Conservation (phyloP, 92 coral and sea anemone species). For the Palythoa grandis region DNA sequence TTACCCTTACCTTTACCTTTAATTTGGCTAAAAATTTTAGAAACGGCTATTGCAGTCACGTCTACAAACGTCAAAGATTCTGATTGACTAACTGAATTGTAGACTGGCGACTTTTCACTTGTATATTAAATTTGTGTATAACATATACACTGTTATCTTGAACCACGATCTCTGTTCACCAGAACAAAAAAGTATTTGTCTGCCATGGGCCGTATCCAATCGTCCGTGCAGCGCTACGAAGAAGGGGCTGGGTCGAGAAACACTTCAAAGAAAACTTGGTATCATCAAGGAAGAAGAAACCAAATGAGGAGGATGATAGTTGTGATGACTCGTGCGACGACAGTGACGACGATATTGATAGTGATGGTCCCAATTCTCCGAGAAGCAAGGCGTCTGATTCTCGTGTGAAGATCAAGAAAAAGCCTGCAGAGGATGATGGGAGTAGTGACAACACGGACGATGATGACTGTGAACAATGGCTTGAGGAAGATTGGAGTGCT, state of each 20-base stretch:
- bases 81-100: too few species aligned
- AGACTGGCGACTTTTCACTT: too few species aligned
- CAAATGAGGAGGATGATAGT: slow-evolving; percentile 57
- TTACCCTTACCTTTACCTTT: background rate
- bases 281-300: slow-evolving; percentile 45
- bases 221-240: slow-evolving; percentile 87
- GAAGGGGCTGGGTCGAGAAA: slow-evolving; percentile 96
- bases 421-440: slow-evolving; percentile 57
- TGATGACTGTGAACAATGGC: slow-evolving; percentile 56
- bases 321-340: slow-evolving; percentile 64
- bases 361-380: slow-evolving; percentile 50
- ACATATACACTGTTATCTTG: too few species aligned
- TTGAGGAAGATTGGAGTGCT: slow-evolving; percentile 89
- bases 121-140: too few species aligned
- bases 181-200: slow-evolving; percentile 86
- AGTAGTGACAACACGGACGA: slow-evolving; percentile 71
- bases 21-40: too few species aligned
- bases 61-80: too few species aligned
- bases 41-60: too few species aligned
- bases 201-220: slow-evolving; percentile 95
- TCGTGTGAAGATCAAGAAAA: background rate
- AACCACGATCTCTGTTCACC: background rate
- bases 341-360: slow-evolving; percentile 67
- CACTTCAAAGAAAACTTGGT: slow-evolving; percentile 80
- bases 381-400: slow-evolving; percentile 41